phyloP scores from a whole-genome alignment of 2,888 invertebrate genomes.

The Autographa gamma region DNA sequence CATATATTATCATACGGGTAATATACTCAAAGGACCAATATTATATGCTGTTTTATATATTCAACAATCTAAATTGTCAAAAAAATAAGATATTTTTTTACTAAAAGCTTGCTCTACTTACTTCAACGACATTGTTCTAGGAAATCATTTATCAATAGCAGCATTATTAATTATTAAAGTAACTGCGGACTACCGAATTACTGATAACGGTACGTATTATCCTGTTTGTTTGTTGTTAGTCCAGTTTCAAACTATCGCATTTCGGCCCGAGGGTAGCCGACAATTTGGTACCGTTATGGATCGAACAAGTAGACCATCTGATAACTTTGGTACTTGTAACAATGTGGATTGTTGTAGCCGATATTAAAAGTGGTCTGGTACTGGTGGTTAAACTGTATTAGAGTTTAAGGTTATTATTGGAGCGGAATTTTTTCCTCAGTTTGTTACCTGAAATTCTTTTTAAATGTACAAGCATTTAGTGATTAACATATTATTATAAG shows the following conservation, averaged over 20 bases:
- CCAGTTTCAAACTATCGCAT: constrained; percentile 45
- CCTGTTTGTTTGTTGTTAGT: constrained; percentile 27
- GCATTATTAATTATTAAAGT: background rate
- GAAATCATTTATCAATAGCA: background rate
- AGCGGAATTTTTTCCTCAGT: no score
- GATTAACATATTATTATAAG: no score
- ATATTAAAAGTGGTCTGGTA: background rate
- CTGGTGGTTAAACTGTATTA: background rate
- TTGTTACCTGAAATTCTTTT: no score
- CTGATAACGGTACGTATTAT: constrained; percentile 47
- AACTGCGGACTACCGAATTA: constrained; percentile 27
- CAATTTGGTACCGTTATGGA: constrained; percentile 49
- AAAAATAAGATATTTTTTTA: no score
- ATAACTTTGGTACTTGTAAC: constrained; percentile 25
- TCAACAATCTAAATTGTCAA: no score
- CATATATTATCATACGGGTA: background rate
- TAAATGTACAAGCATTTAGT: no score
- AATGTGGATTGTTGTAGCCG: constrained; percentile 30
- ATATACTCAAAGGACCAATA: no score
- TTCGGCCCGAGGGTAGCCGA: constrained; percentile 30
- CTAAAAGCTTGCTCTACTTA: background rate
- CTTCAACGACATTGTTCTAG: background rate
- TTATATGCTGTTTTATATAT: no score
- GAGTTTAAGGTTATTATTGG: no score
- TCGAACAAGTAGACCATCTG: constrained; percentile 42